A percentile compares a stretch with the other conserved stretches of the same genome.
Evolutionary conservation across 2,113 vertebrate species (phyloP).

Genomic region (Sylvietta virens): DNA sequence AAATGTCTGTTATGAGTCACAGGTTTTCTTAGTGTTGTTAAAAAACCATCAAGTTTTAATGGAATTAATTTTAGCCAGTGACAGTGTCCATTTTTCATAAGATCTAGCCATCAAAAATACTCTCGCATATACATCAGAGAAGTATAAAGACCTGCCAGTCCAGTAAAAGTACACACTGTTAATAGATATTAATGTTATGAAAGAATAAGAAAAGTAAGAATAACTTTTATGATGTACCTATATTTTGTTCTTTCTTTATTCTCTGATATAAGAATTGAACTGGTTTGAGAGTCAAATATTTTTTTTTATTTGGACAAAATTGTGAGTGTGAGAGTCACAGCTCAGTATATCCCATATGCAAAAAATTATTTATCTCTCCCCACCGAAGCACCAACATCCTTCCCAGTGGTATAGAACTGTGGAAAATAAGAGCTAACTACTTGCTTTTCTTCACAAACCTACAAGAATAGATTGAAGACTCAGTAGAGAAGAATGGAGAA

Average conservation of each 20-base stretch:
- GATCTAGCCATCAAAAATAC: not conserved
- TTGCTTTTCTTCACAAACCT: not conserved
- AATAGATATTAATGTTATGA: not conserved
- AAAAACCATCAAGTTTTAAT: not conserved
- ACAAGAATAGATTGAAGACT: not conserved
- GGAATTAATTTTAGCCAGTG: not conserved
- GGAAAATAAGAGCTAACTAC: not conserved
- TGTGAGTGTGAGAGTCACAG: not conserved
- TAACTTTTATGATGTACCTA: not conserved
- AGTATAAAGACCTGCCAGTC: not conserved
- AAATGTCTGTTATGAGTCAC: not conserved
- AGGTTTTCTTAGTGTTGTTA: not conserved
- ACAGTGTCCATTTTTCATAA: not conserved
- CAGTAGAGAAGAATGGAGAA: not conserved
- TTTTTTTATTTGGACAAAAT: not conserved
- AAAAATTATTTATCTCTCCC: not conserved
- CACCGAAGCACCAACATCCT: not conserved
- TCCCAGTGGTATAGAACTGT: not conserved
- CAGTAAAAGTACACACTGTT: not conserved
- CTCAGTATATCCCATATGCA: not conserved
- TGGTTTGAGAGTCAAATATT: not conserved
- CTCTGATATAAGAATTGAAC: not conserved
- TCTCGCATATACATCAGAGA: not conserved
- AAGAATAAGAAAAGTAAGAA: not conserved
- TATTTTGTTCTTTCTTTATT: not conserved